phyloP scores from a whole-genome alignment of 1,140 invertebrate species.

The Bombus picipes region DNA sequence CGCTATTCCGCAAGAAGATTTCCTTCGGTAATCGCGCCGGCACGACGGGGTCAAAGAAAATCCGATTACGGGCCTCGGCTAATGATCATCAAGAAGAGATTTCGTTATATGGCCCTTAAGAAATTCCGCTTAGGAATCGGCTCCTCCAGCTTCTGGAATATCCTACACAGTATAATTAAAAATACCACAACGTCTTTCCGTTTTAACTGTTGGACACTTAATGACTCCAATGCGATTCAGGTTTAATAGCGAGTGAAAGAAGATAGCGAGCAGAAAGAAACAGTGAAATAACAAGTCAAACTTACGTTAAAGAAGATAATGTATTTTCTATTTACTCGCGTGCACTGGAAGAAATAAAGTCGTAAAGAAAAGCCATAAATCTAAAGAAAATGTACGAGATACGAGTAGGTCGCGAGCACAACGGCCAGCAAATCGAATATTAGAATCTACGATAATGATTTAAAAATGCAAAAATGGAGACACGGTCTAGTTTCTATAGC shows the following conservation, averaged over 20 bases:
- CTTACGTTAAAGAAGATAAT: not conserved
- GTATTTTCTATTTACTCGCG: not conserved
- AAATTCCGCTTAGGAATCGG: constrained; percentile 12
- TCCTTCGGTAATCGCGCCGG: constrained; percentile 58
- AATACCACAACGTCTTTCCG: not conserved
- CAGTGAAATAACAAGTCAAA: not conserved
- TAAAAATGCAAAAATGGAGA: not conserved
- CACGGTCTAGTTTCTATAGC: too few species aligned
- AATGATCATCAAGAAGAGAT: constrained; percentile 51
- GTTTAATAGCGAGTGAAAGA: not conserved
- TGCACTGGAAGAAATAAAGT: not conserved
- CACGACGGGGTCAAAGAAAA: constrained; percentile 47
- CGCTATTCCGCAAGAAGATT: constrained; percentile 56
- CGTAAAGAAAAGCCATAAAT: not conserved
- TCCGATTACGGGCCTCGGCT: constrained; percentile 62
- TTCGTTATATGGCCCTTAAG: constrained; percentile 9
- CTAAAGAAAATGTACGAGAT: not conserved
- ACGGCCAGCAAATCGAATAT: not conserved
- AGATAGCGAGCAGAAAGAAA: too few species aligned
- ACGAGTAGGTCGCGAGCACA: not conserved
- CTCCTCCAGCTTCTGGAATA: not conserved
- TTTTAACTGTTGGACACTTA: not conserved
- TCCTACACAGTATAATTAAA: constrained; percentile 20
- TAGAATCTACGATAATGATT: not conserved
- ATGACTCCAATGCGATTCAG: not conserved